Percentiles rank a stretch among this genome's conserved stretches.
Evolutionary conservation across 2,113 vertebrate genomes (phyloP).

Genomic region (Cyanoramphus novaezelandiae): DNA sequence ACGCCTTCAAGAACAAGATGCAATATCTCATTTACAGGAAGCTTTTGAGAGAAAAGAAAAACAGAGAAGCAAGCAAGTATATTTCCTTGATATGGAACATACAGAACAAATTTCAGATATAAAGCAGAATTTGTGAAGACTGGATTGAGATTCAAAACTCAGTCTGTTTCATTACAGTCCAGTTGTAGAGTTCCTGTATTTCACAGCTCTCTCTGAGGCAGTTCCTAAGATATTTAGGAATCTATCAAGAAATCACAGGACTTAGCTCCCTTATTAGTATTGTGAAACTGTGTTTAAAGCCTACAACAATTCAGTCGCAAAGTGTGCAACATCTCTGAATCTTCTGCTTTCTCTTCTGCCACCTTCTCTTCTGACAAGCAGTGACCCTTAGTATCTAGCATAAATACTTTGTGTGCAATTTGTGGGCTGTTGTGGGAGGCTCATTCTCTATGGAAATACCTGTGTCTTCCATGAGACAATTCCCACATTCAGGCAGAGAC

Average conservation of each 20-base stretch:
- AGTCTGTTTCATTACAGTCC: not conserved
- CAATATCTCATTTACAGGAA: not conserved
- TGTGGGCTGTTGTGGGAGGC: not conserved
- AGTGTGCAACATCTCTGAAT: not conserved
- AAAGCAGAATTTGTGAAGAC: not conserved
- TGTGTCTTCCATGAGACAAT: not conserved
- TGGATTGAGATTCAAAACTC: not conserved
- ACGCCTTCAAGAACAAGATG: not conserved
- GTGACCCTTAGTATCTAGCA: not conserved
- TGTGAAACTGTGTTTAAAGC: not conserved
- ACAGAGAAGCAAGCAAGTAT: not conserved
- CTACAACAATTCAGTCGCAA: not conserved
- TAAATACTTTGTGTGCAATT: not conserved
- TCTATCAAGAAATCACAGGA: not conserved
- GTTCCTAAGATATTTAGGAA: slow-evolving; percentile 12
- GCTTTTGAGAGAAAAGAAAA: not conserved
- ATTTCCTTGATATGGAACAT: not conserved
- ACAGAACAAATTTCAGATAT: not conserved
- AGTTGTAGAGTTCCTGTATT: not conserved
- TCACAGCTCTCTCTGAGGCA: not conserved
- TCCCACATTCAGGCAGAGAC: not conserved
- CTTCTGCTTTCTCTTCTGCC: not conserved
- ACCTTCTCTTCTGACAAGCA: not conserved
- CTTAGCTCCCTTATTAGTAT: not conserved
- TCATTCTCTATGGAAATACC: not conserved